These are phyloP conservation scores for Thymelicus sylvestris DNA, from an alignment of 2,888 invertebrate genomes.

Conservation along the genomic window DNA sequence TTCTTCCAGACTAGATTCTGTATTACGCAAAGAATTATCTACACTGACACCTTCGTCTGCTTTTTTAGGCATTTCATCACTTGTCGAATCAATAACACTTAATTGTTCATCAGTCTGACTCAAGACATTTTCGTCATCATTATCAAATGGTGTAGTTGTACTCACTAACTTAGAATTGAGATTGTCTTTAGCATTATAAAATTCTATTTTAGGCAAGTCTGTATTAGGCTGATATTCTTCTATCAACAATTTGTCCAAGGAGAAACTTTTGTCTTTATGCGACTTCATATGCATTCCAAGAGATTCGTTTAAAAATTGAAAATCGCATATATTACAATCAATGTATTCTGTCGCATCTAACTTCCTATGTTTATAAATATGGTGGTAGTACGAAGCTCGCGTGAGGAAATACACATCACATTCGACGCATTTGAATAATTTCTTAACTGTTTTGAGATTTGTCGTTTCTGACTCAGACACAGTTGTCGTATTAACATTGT, in stretches of 20 bases:
- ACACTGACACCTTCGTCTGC: background rate
- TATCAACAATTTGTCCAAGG: constrained; percentile 53
- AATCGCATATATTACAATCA: constrained; percentile 62
- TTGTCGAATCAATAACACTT: constrained; percentile 23
- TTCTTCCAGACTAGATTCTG: background rate
- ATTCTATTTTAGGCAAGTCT: constrained; percentile 28
- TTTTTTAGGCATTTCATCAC: constrained; percentile 2
- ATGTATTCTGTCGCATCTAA: constrained; percentile 60
- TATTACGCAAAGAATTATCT: background rate
- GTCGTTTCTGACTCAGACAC: constrained; percentile 9
- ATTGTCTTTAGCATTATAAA: constrained; percentile 54
- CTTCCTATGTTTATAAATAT: constrained; percentile 48
- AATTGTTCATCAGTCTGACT: constrained; percentile 19
- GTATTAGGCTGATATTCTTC: constrained; percentile 51
- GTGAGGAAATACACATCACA: constrained; percentile 62
- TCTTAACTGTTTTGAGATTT: constrained; percentile 10
- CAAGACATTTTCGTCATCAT: constrained; percentile 22
- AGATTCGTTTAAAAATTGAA: constrained; percentile 57
- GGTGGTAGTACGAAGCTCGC: constrained; percentile 53
- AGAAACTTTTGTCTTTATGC: constrained; percentile 55
- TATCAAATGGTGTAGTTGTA: constrained; percentile 54
- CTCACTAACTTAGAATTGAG: constrained; percentile 58
- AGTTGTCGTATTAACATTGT: background rate
- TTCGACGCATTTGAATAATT: constrained; percentile 51
- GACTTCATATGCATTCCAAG: constrained; percentile 54